These are phyloP conservation scores for Standfussiana lucernea DNA, from an alignment of 2,888 invertebrate genomes.

Conservation along the genomic window DNA sequence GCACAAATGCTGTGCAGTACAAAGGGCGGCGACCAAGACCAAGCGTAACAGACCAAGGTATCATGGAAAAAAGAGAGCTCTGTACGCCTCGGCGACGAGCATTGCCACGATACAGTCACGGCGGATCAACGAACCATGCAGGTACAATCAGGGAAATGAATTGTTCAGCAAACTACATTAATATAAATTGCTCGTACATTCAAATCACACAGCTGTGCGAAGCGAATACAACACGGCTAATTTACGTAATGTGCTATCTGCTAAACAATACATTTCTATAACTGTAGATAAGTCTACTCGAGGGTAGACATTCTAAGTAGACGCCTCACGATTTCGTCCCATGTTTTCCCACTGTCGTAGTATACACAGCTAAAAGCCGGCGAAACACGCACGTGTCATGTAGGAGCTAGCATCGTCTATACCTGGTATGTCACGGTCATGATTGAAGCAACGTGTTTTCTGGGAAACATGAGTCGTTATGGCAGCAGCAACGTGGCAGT, in stretches of 20 bases:
- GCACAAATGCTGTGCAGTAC: neutral
- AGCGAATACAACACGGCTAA: neutral
- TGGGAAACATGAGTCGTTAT: neutral
- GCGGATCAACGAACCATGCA: neutral
- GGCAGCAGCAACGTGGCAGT: slow-evolving; percentile 1
- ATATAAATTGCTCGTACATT: neutral
- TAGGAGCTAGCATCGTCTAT: slow-evolving; percentile 2
- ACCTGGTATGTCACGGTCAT: neutral
- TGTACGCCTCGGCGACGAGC: neutral
- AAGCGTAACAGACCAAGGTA: neutral
- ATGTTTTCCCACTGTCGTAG: neutral
- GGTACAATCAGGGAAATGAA: neutral
- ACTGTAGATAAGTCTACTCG: neutral
- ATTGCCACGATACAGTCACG: slow-evolving; percentile 3
- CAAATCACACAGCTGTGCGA: neutral
- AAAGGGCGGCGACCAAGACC: too few relatives aligned
- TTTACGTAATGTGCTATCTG: neutral
- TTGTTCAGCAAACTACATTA: slow-evolving; percentile 1
- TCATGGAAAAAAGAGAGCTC: neutral
- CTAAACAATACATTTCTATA: neutral
- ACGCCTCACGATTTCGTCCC: neutral
- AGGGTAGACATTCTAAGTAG: neutral
- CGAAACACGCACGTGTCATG: neutral
- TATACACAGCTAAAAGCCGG: neutral
- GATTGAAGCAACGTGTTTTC: neutral